phyloP scores from a whole-genome alignment of 2,113 vertebrate species.

The Falco punctatus region DNA sequence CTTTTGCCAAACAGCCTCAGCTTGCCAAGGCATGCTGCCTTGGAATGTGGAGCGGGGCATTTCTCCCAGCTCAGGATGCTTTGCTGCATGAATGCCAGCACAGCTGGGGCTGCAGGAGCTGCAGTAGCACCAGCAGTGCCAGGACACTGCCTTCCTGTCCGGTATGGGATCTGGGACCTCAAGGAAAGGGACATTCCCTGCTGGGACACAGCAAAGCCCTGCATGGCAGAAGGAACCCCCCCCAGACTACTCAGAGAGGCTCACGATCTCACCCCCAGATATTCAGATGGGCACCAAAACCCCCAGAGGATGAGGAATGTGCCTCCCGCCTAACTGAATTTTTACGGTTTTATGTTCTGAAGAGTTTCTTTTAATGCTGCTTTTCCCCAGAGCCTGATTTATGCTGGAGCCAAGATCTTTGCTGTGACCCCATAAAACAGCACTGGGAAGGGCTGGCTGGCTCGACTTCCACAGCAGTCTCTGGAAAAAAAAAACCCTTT shows the following conservation, averaged over 20 bases:
- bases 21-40: background rate
- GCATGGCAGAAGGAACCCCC: background rate
- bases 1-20: background rate
- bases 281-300: background rate
- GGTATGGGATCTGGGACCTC: background rate
- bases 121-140: background rate
- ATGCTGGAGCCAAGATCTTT: background rate
- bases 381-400: slow-evolving; percentile 13
- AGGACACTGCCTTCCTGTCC: background rate
- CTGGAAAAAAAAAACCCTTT: background rate
- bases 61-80: background rate
- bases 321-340: background rate
- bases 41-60: background rate
- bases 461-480: background rate
- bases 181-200: background rate
- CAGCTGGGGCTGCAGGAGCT: background rate
- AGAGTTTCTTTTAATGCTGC: background rate
- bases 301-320: background rate
- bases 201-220: background rate
- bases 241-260: background rate
- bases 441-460: background rate
- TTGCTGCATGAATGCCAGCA: fast-evolving
- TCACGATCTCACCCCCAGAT: background rate
- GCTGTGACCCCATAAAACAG: slow-evolving; percentile 17
- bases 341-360: background rate